Conservation (phyloP, 2,113 vertebrate species). For the Panurus biarmicus region DNA sequence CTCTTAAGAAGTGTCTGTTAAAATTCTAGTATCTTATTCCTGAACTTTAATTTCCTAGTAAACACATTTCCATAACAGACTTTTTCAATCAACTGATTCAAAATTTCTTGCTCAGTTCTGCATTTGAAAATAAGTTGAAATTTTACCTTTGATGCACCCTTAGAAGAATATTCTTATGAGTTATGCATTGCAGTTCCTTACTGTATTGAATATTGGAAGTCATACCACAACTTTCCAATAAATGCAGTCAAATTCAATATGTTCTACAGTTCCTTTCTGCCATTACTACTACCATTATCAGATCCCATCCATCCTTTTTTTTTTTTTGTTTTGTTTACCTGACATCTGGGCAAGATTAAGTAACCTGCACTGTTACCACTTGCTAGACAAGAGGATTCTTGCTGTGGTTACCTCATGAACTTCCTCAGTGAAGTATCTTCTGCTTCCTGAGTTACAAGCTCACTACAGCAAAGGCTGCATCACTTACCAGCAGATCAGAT, state of each 20-base stretch:
- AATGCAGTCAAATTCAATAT: not conserved
- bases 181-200: not conserved
- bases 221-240: not conserved
- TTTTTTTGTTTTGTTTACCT: not conserved
- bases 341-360: not conserved
- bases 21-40: not conserved
- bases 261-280: not conserved
- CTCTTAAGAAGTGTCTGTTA: not conserved
- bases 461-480: not conserved
- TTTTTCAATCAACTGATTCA: not conserved
- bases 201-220: not conserved
- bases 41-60: not conserved
- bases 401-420: not conserved
- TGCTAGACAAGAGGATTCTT: not conserved
- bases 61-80: not conserved
- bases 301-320: not conserved
- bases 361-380: not conserved
- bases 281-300: not conserved
- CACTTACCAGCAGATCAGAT: not conserved
- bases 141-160: not conserved
- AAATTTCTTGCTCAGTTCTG: not conserved
- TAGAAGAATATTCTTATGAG: not conserved
- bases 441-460: not conserved
- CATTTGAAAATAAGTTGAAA: not conserved
- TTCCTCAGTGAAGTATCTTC: not conserved